Percentiles rank a stretch among this genome's conserved stretches.
These are phyloP conservation scores for Parasteatoda tepidariorum DNA, from an alignment of 1,140 invertebrate species.

Conservation along the genomic window DNA sequence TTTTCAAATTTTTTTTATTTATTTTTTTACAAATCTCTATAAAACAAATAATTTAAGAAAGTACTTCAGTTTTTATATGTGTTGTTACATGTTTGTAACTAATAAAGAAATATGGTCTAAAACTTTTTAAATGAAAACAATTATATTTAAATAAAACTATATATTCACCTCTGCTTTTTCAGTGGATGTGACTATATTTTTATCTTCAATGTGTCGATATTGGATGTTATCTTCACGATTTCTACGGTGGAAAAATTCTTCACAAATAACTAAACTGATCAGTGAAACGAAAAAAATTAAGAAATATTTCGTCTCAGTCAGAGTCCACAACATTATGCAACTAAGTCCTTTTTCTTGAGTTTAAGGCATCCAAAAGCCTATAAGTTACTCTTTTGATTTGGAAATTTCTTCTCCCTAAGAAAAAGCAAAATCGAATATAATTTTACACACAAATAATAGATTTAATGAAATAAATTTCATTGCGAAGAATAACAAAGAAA, in stretches of 20 bases:
- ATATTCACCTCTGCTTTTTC: conserved; percentile 54
- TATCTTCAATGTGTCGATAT: conserved; percentile 50
- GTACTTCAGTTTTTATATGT: not conserved
- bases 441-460: no score
- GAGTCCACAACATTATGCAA: conserved; percentile 35
- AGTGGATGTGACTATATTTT: conserved; percentile 52
- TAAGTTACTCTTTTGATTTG: not conserved
- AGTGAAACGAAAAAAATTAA: conserved; percentile 12
- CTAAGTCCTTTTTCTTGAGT: not conserved
- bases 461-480: no score
- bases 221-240: conserved; percentile 48
- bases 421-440: not conserved
- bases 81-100: no score
- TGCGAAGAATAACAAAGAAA: no score
- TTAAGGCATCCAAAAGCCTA: conserved; percentile 40
- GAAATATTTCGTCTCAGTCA: not conserved
- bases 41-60: not conserved
- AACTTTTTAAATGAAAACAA: no score
- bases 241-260: conserved; percentile 51
- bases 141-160: not conserved
- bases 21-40: no score
- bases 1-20: no score
- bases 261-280: not conserved
- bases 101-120: no score
- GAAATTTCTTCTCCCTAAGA: conserved; percentile 1